Evolutionary conservation across 2,113 vertebrate genomes (phyloP).

Genomic region (Syngnathoides biaculeatus): DNA sequence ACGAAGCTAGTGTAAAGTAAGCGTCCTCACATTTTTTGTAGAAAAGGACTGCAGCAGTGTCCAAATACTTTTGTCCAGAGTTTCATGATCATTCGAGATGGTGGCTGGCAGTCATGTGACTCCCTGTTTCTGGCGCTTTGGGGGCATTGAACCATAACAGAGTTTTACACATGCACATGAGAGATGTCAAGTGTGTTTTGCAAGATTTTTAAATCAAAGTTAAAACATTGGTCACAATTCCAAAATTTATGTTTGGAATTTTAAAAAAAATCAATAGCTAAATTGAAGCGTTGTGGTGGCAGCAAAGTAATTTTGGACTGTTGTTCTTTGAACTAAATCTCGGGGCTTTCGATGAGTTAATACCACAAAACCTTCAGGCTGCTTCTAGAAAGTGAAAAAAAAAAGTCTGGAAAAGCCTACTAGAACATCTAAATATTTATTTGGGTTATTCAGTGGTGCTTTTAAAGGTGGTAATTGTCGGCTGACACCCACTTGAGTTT

Average conservation of each 20-base stretch:
- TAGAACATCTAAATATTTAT: no score
- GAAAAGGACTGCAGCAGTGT: background rate
- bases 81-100: background rate
- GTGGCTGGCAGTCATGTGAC: background rate
- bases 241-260: background rate
- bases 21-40: background rate
- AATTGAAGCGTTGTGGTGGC: background rate
- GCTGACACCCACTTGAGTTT: background rate
- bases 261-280: background rate
- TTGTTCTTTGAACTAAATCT: background rate
- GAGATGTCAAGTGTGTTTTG: background rate
- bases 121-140: background rate
- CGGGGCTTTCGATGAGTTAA: no score
- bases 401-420: no score
- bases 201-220: background rate
- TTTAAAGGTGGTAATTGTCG: background rate
- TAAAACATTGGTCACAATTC: background rate
- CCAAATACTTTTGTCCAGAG: background rate
- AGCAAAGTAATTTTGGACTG: no score
- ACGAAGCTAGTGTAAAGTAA: background rate
- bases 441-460: no score
- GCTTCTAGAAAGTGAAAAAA: no score
- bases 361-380: no score
- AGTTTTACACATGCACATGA: background rate
- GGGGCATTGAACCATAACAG: background rate